Evolutionary conservation across 2,113 vertebrate species (phyloP).

Genomic region (Ia io): DNA sequence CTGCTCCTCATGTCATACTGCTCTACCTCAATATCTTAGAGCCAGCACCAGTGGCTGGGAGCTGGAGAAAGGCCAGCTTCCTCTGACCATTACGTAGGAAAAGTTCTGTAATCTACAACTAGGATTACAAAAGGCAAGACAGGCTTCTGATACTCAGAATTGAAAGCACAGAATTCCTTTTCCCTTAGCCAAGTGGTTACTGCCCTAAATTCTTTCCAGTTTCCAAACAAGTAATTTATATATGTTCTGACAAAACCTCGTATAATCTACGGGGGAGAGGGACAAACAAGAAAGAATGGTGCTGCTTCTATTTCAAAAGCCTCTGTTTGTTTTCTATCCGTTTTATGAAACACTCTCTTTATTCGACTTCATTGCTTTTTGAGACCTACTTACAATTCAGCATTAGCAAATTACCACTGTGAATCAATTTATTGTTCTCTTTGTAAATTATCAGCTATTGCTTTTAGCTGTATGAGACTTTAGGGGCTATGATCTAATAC

Average conservation of each 20-base stretch:
- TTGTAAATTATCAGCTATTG: not conserved
- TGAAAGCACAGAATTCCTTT: not conserved
- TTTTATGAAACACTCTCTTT: not conserved
- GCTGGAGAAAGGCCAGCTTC: not conserved
- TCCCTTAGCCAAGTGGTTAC: not conserved
- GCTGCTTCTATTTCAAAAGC: not conserved
- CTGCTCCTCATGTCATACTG: not conserved
- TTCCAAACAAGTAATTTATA: not conserved
- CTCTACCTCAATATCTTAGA: not conserved
- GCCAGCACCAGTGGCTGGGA: not conserved
- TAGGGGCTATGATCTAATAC: not conserved
- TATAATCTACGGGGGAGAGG: accelerated
- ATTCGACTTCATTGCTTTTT: not conserved
- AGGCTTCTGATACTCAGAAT: not conserved
- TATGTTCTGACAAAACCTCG: not conserved
- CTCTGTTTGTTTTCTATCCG: not conserved
- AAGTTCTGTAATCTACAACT: not conserved
- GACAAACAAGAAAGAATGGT: not conserved
- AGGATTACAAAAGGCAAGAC: not conserved
- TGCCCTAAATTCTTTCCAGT: not conserved
- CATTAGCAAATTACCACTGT: not conserved
- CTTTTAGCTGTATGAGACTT: not conserved
- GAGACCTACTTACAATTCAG: not conserved
- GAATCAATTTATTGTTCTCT: not conserved
- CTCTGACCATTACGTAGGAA: not conserved